Evolutionary conservation across 2,888 invertebrate genomes (phyloP), one percentile per base, ranked within the genome.

Genomic region (Orgyia antiqua): DNA sequence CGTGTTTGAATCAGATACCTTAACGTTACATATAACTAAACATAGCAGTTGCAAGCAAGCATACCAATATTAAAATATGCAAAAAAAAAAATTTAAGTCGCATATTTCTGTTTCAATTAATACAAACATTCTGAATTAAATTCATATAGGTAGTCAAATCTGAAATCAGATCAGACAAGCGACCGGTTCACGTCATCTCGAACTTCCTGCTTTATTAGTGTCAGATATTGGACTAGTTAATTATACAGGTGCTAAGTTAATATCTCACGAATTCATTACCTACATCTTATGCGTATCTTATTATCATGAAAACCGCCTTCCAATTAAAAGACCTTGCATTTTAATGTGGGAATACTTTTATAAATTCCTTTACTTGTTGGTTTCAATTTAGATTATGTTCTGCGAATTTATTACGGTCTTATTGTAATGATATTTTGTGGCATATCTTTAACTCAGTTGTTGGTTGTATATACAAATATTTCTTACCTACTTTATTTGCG

Each of bases 281-380:
- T 42, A 40, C 28, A 29, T 47, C 33, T 47, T 39, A 36, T n/a
- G 29, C 33, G 43, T 51, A 39, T 31, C 35, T 50, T 46, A 42
- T 52, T 50, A 51, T 53, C 33, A 41, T 45, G 36, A 45, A 45
- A 50, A 40, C 36, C 37, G 34, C 42, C 29, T 34, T 35, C 40
- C 42, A 47, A 51, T 51, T 48, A 51, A 37, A 39, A 49, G 68
- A 65, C 78, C 79, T 79, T 71, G 76, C 49, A 49, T 71, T 63
- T 62, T 73, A 74, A 70, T 75, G 80, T 80, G 77, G 68, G 79
- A 80, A 76, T 58, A 63, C 57, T 67, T 45, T 55, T 57, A 59
- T 58, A 46, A 59, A 61, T 62, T 63, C 60, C 56, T 53, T 46
- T 36, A 50, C 49, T 64, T 58, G 63, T 71, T 65, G 62, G 56